A percentile compares a stretch with the other conserved stretches of the same genome.
Conservation (phyloP, 1,140 invertebrate species). For the Cyphomyrmex costatus region DNA sequence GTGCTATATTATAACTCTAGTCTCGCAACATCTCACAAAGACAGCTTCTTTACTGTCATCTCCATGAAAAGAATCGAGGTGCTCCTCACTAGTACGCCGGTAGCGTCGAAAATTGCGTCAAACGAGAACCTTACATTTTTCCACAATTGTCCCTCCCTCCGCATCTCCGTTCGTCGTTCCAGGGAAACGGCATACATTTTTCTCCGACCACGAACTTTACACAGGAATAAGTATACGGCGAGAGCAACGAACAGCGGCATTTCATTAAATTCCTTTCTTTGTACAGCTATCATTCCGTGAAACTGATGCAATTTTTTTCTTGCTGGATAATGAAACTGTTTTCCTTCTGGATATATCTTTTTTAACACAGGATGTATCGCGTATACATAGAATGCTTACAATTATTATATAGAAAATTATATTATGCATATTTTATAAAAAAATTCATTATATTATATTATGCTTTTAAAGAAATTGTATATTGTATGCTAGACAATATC, state of each 20-base stretch:
- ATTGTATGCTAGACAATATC: not conserved
- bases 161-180: slow-evolving; percentile 7
- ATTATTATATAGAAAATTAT: slow-evolving; percentile 5
- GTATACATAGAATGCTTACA: not conserved
- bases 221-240: slow-evolving; percentile 11
- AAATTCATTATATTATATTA: not conserved
- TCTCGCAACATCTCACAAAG: slow-evolving; percentile 16
- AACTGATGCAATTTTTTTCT: slow-evolving; percentile 7
- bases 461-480: not conserved
- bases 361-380: not conserved
- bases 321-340: slow-evolving; percentile 19
- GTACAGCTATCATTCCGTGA: slow-evolving; percentile 20
- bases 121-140: slow-evolving; percentile 52
- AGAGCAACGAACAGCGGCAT: slow-evolving; percentile 44
- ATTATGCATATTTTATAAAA: not conserved
- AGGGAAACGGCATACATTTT: slow-evolving; percentile 53
- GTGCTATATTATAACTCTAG: slow-evolving; percentile 10
- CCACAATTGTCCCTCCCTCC: slow-evolving; percentile 11
- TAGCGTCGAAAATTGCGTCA: slow-evolving; percentile 54
- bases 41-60: slow-evolving; percentile 57
- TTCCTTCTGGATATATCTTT: slow-evolving; percentile 8
- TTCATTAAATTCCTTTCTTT: slow-evolving; percentile 60
- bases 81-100: slow-evolving; percentile 1
- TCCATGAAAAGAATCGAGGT: slow-evolving; percentile 45
- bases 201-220: slow-evolving; percentile 39